These are phyloP conservation scores for Heteropelma amictum DNA, from an alignment of 2,888 invertebrate species.

Conservation along the genomic window DNA sequence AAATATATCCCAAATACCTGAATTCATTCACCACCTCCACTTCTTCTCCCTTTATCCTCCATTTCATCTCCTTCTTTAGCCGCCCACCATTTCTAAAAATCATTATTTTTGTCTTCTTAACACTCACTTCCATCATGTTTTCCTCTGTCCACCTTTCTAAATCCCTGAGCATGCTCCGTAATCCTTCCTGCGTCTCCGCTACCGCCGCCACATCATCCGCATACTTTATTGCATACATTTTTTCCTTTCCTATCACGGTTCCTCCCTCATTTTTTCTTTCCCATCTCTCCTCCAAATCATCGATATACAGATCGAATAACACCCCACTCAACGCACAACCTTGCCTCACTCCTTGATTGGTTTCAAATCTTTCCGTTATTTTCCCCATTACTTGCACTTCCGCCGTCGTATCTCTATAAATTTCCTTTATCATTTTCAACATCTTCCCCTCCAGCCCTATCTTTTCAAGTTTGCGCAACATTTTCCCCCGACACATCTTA, in stretches of 20 bases:
- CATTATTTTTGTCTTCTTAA: too few species aligned
- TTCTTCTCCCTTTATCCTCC: not conserved
- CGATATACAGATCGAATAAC: not conserved
- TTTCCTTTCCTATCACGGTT: slow-evolving; percentile 13
- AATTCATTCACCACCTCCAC: not conserved
- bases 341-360: not conserved
- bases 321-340: not conserved
- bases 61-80: not conserved
- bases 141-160: not conserved
- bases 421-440: slow-evolving; percentile 28
- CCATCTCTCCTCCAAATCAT: slow-evolving; percentile 50
- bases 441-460: slow-evolving; percentile 36
- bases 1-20: not conserved
- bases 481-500: slow-evolving; percentile 18
- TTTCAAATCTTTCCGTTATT: not conserved
- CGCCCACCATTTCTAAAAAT: too few species aligned
- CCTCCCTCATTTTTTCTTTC: slow-evolving; percentile 14
- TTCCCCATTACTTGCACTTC: not conserved
- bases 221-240: slow-evolving; percentile 36
- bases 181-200: not conserved
- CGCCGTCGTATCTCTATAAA: slow-evolving; percentile 6
- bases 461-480: slow-evolving; percentile 37
- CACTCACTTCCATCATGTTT: not conserved
- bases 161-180: not conserved
- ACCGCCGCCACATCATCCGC: slow-evolving; percentile 38